Conservation (phyloP, 1,140 invertebrate genomes). For the Euura saliciscinereae region DNA sequence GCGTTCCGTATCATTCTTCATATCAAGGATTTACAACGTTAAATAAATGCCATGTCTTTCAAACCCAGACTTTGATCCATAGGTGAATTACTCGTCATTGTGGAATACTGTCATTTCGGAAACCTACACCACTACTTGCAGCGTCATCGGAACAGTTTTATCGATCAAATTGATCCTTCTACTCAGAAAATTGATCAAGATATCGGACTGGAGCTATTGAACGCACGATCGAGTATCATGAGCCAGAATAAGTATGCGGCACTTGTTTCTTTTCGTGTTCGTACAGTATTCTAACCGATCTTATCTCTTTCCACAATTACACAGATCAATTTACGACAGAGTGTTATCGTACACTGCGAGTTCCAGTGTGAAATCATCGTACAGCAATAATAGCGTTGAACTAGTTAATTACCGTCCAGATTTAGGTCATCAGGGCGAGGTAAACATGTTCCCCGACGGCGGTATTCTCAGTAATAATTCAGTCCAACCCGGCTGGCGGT, state of each 20-base stretch:
- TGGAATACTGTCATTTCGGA: constrained; percentile 92
- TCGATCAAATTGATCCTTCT: constrained; percentile 76
- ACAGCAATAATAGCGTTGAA: constrained; percentile 35
- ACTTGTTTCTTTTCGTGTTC: background rate
- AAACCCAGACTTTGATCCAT: no score
- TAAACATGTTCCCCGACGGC: constrained; percentile 39
- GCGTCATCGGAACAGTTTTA: constrained; percentile 76
- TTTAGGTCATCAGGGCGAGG: no score
- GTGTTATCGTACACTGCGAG: constrained; percentile 61
- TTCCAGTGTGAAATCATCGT: constrained; percentile 45
- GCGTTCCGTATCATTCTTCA: constrained; percentile 48
- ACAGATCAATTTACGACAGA: constrained; percentile 60
- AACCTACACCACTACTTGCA: constrained; percentile 88
- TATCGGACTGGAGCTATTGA: constrained; percentile 63
- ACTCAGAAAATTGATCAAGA: constrained; percentile 71
- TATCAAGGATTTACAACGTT: no score
- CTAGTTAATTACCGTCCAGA: constrained; percentile 35
- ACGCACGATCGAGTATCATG: constrained; percentile 43
- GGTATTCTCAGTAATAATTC: constrained; percentile 65
- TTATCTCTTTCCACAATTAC: background rate
- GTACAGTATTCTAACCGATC: background rate
- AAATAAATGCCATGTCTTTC: no score
- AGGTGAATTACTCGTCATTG: constrained; percentile 87
- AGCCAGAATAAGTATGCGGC: background rate
- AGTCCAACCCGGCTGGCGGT: constrained; percentile 73